Evolutionary conservation across 1,140 invertebrate species (phyloP).

Genomic region (Hydropsyche tenuis): DNA sequence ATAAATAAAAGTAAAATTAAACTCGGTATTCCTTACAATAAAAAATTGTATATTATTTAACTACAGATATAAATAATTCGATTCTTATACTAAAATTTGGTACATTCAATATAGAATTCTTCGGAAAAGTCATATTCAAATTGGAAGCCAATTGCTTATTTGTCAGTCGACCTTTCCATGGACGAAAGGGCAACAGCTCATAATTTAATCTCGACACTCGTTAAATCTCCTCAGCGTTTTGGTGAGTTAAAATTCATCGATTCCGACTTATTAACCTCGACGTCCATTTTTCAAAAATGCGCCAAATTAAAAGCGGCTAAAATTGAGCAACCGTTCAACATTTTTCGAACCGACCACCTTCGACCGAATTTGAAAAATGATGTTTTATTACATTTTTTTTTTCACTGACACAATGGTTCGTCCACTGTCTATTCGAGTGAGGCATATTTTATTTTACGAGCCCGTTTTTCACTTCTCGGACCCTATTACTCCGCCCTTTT

Average conservation of each 20-base stretch:
- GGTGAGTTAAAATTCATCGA: slow-evolving; percentile 29
- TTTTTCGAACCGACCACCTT: neutral
- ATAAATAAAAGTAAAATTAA: too few relatives aligned
- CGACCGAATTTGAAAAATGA: neutral
- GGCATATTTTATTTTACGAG: slow-evolving; percentile 27
- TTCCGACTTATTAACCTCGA: slow-evolving; percentile 37
- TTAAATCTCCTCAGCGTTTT: slow-evolving; percentile 28
- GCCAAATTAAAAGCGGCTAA: slow-evolving; percentile 24
- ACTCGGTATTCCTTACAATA: too few relatives aligned
- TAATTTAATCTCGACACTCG: slow-evolving; percentile 11
- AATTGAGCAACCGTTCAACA: neutral
- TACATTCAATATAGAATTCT: too few relatives aligned
- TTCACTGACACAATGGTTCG: neutral
- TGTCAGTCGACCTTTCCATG: slow-evolving; percentile 37
- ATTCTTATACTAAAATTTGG: too few relatives aligned
- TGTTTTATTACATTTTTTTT: slow-evolving; percentile 2
- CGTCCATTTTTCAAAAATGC: slow-evolving; percentile 34
- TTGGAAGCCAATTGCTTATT: slow-evolving; percentile 41
- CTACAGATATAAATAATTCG: too few relatives aligned
- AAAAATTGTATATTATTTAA: too few relatives aligned
- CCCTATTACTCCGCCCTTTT: slow-evolving; percentile 49
- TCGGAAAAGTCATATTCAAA: neutral
- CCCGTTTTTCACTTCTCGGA: slow-evolving; percentile 28
- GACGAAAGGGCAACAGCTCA: slow-evolving; percentile 36
- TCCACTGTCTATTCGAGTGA: slow-evolving; percentile 20